Conservation (phyloP, 1,140 invertebrate genomes). For the Drosophila repleta region DNA sequence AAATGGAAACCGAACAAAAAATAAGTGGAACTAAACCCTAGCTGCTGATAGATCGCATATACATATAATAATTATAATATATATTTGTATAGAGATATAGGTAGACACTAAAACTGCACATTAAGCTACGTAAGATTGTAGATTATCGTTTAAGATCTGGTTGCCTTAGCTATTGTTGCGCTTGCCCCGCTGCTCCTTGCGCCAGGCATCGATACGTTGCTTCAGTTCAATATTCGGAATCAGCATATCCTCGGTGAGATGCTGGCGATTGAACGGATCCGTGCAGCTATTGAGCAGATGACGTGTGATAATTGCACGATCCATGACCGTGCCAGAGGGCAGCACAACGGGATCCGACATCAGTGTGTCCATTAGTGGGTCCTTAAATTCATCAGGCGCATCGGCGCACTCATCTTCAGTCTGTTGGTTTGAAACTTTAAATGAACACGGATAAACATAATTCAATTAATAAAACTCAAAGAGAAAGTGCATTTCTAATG, state of each 20-base stretch:
- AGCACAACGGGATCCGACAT: conserved; percentile 98
- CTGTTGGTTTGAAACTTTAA: conserved; percentile 92
- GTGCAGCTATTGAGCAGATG: conserved; percentile 98
- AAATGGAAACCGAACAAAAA: neutral
- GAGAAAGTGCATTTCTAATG: conserved; percentile 9
- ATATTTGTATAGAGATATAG: conserved; percentile 46
- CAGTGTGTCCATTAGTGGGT: conserved; percentile 98
- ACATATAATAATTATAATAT: conserved; percentile 44
- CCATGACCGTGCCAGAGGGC: conserved; percentile 97
- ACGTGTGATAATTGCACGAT: conserved; percentile 95
- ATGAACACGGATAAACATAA: neutral
- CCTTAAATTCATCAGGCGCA: conserved; percentile 98
- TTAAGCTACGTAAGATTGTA: conserved; percentile 63
- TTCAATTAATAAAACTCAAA: neutral
- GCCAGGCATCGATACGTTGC: conserved; percentile 91
- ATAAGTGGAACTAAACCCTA: conserved; percentile 33
- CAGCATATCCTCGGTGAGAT: conserved; percentile 94
- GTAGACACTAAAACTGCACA: conserved; percentile 75
- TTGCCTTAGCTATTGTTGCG: conserved; percentile 70
- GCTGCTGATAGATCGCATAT: conserved; percentile 16
- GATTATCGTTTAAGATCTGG: conserved; percentile 18
- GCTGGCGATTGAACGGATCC: conserved; percentile 98
- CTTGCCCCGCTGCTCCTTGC: conserved; percentile 88
- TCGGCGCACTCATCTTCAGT: conserved; percentile 96
- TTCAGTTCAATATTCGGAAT: conserved; percentile 90